Base-by-base conservation (phyloP, 2,888 invertebrate species). In the Hypsopygia costalis region DNA sequence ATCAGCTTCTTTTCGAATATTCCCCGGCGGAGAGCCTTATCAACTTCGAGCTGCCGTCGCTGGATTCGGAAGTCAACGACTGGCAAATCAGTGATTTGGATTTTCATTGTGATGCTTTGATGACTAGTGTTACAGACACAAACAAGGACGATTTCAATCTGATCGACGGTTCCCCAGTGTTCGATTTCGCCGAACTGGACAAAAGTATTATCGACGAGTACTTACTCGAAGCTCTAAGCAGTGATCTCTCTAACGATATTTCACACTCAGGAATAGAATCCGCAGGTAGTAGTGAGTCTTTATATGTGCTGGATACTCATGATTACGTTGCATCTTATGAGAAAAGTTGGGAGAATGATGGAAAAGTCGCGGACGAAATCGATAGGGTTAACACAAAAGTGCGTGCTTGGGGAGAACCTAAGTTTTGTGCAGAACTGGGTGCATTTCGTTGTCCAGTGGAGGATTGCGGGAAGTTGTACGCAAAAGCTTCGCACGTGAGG, bases 401-500 rank as follows among this genome's bases (percentile, higher is more conserved):
- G 30, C 64, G 68, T 25, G 65, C 74, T 9, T 85, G 72, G 70
- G 83, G 90, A 16, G 86, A 87, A 49, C 85, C 88, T 1, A 63
- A 74, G 55, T 88, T 72, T 55, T 82, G 74, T 45, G 66, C 76
- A 28, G 72, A 91, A 62, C 75, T 91, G 64, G 91, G 91, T 55
- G 89, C 90, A 59, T 95, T 91, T 79, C 91, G 91, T 49, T 95
- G 92, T 76, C 92, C 93, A 0, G 93, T 93, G 51, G 89, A 90
- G 2, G 91, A 91, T 36, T 96, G 96, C 61, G 91, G 91, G 11
- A 95, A 97, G 85, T 88, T 95, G 1, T 97, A 97, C 62, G 95
- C 96, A 22, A 97, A 97, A 71, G 94, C 96, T 1, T 97, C 97
- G 0, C 97, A 97, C 70, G 90, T 97, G 29, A 95, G 97, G 60